phyloP scores from a whole-genome alignment of 1,140 invertebrate genomes.

The Drosophila varians region DNA sequence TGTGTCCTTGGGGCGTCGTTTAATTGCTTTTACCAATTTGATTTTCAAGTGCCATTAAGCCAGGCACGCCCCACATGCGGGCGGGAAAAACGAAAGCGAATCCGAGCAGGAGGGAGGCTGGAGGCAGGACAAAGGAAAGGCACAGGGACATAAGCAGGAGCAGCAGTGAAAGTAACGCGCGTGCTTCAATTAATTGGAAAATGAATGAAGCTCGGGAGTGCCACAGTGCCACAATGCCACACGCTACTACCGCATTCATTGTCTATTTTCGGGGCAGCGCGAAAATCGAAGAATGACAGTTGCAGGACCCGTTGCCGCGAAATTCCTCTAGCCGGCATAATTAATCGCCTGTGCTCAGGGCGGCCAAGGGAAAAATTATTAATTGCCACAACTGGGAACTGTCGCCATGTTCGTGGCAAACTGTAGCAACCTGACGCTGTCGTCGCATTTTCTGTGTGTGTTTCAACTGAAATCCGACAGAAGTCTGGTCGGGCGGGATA shows the following conservation, averaged over 20 bases:
- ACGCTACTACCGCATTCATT: slow-evolving; percentile 35
- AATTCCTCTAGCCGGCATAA: slow-evolving; percentile 57
- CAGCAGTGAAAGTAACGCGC: slow-evolving; percentile 74
- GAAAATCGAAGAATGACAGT: slow-evolving; percentile 52
- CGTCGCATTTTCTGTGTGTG: slow-evolving; percentile 63
- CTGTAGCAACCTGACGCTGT: slow-evolving; percentile 69
- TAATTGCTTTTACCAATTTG: slow-evolving; percentile 84
- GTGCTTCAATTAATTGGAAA: slow-evolving; percentile 82
- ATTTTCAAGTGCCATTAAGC: slow-evolving; percentile 83
- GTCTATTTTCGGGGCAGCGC: slow-evolving; percentile 60
- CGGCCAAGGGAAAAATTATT: slow-evolving; percentile 66
- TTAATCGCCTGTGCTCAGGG: slow-evolving; percentile 69
- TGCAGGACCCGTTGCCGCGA: slow-evolving; percentile 15
- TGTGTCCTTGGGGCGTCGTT: slow-evolving; percentile 83
- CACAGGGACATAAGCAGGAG: not conserved
- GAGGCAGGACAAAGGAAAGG: not conserved
- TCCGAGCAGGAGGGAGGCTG: not conserved
- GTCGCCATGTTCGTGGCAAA: slow-evolving; percentile 72
- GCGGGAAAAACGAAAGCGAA: slow-evolving; percentile 65
- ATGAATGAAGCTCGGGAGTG: slow-evolving; percentile 58
- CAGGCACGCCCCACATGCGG: slow-evolving; percentile 52
- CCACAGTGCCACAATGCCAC: not conserved
- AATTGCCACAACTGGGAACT: slow-evolving; percentile 82
- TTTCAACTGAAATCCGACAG: slow-evolving; percentile 63
- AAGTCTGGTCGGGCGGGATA: slow-evolving; percentile 36